These are phyloP conservation scores for Rhagophthalmus giganteus DNA, from an alignment of 2,888 invertebrate genomes.

Conservation along the genomic window DNA sequence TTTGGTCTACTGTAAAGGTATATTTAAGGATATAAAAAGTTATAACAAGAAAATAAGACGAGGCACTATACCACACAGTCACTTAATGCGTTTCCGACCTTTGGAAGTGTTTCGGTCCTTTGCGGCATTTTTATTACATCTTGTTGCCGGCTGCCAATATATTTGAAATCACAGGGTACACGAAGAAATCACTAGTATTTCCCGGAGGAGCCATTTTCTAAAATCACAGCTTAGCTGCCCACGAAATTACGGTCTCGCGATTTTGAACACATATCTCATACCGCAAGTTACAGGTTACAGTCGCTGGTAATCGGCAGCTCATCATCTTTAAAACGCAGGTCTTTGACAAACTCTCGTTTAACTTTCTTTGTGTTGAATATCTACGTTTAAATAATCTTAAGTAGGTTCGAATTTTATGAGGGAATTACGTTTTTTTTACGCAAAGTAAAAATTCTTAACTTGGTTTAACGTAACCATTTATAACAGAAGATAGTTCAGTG, in stretches of 20 bases:
- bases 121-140: constrained; percentile 54
- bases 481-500: constrained; percentile 38
- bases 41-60: constrained; percentile 42
- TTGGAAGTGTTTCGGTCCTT: constrained; percentile 38
- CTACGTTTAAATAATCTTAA: neutral
- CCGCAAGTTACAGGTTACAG: constrained; percentile 37
- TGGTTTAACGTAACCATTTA: too few species aligned
- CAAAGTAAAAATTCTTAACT: too few species aligned
- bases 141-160: constrained; percentile 57
- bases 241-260: constrained; percentile 54
- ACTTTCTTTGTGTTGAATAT: constrained; percentile 4
- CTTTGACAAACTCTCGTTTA: constrained; percentile 15
- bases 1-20: constrained; percentile 15
- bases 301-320: constrained; percentile 31
- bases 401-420: too few species aligned
- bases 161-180: constrained; percentile 57
- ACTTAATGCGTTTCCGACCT: constrained; percentile 42
- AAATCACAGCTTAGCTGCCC: constrained; percentile 55
- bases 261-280: constrained; percentile 39
- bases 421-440: too few species aligned
- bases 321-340: constrained; percentile 22
- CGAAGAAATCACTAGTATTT: constrained; percentile 52
- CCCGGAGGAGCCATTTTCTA: constrained; percentile 54
- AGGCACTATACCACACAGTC: constrained; percentile 33
- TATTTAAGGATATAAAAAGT: constrained; percentile 36